These are phyloP conservation scores for Danio kyathit DNA, from an alignment of 2,797 vertebrate genomes.

Conservation along the genomic window DNA sequence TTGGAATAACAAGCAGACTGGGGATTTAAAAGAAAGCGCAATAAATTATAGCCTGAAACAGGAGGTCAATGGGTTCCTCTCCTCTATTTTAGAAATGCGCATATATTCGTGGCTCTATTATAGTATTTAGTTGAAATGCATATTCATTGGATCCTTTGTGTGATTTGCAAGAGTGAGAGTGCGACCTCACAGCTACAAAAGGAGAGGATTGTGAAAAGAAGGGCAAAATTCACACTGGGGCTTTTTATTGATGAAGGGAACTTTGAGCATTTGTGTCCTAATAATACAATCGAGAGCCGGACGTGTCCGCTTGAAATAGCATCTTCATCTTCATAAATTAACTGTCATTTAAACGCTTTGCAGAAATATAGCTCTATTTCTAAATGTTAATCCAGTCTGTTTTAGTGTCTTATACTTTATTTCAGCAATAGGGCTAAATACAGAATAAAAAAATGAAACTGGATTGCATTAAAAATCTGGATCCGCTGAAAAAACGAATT, in stretches of 20 bases:
- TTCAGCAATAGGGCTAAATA: not conserved
- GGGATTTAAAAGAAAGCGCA: constrained; percentile 60
- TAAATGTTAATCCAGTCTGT: not conserved
- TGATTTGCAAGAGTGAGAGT: constrained; percentile 60
- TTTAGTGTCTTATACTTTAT: not conserved
- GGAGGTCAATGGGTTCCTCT: constrained; percentile 57
- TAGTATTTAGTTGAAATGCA: constrained; percentile 71
- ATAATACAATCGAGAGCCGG: not conserved
- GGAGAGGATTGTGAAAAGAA: constrained; percentile 42
- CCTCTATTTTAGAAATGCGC: constrained; percentile 64
- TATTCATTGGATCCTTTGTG: constrained; percentile 70
- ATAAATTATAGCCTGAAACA: constrained; percentile 56
- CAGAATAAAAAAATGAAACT: not conserved
- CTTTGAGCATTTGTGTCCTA: constrained; percentile 39
- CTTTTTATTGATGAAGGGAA: constrained; percentile 48
- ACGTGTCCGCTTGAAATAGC: not conserved
- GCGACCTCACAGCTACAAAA: constrained; percentile 63
- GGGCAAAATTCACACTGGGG: constrained; percentile 48
- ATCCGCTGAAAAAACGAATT: not conserved
- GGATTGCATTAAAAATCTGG: not conserved
- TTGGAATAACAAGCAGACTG: constrained; percentile 58
- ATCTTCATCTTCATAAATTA: not conserved
- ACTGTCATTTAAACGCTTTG: not conserved
- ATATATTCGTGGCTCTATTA: constrained; percentile 63
- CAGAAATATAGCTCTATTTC: not conserved